Evolutionary conservation across 2,797 vertebrate genomes (phyloP).

Genomic region (Pseudomugil tenellus): DNA sequence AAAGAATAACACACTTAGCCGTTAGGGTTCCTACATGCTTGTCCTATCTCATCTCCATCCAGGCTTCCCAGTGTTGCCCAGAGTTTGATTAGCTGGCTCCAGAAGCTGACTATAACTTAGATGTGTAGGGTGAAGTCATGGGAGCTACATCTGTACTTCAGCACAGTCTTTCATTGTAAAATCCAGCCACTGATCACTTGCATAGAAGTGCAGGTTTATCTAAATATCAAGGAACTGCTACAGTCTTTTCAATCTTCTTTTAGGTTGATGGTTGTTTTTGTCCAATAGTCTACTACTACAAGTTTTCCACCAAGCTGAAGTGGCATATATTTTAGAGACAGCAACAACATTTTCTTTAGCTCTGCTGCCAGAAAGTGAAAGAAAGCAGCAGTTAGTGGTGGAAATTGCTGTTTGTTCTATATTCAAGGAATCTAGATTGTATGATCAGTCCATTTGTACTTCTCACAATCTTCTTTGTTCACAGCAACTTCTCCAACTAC

Average conservation of each 20-base stretch:
- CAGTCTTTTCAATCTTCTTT: slow-evolving; percentile 21
- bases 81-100: slow-evolving; percentile 56
- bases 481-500: slow-evolving; percentile 94
- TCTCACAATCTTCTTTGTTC: slow-evolving; percentile 38
- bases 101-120: slow-evolving; percentile 53
- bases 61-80: slow-evolving; percentile 31
- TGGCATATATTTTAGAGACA: slow-evolving; percentile 32
- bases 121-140: slow-evolving; percentile 48
- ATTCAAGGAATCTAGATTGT: slow-evolving; percentile 49
- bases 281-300: slow-evolving; percentile 14
- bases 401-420: slow-evolving; percentile 47
- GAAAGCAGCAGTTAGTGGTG: slow-evolving; percentile 31
- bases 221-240: slow-evolving; percentile 21
- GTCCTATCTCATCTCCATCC: slow-evolving; percentile 42
- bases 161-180: slow-evolving; percentile 64
- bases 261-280: slow-evolving; percentile 49
- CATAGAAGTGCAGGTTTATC: slow-evolving; percentile 41
- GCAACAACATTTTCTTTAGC: slow-evolving; percentile 16
- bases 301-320: slow-evolving; percentile 14
- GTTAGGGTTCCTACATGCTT: slow-evolving; percentile 13
- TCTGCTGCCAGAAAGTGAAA: slow-evolving; percentile 24
- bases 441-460: slow-evolving; percentile 24
- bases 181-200: slow-evolving; percentile 35
- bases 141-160: slow-evolving; percentile 33
- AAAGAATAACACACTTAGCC: slow-evolving; percentile 37